Evolutionary conservation across 2,113 vertebrate species (phyloP), one percentile per base, ranked within the genome.

Genomic region (Myanophis thanlyinensis): DNA sequence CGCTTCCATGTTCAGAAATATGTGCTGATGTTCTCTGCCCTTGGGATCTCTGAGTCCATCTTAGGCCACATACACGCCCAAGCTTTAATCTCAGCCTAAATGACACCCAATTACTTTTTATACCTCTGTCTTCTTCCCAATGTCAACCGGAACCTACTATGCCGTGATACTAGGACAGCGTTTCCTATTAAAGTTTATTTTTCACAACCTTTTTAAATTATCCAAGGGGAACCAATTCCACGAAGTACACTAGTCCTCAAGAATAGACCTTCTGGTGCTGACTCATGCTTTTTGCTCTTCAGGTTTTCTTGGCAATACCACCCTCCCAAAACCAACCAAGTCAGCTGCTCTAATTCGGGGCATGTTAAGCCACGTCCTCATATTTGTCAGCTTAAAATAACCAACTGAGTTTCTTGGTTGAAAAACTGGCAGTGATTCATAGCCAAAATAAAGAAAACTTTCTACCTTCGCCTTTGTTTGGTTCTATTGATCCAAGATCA

Each of bases 51-150:
- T 18, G 51, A 85, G 91, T 96, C 94, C 89, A 85, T 93, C 73
- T 85, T 89, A 92, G n/a, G n/a, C n/a, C n/a, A 84, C 10, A 5
- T 87, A 67, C 84, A 92, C 53, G 93, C 88, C 87, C 59, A 89
- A 0, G 54, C 85, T 87, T 73, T 11, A 23, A 1, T 8, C 44
- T 93, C 91, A 91, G 46, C 49, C 90, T 88, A 59, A 73, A 59
- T 48, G 93, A 89, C 49, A 88, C 53, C 73, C 85, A 89, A 84
- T 91, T 93, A 90, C n/a, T 8, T 1, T 22, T 44, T 94, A 49
- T 93, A 92, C 80, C 92, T 92, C 90, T 80, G 56, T 89, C 89
- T 56, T 27, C 93, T 93, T 56, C 62, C 92, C 94, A 0, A 87
- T 20, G 5, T 48, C 52, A 15, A 5, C 25, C 49, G 90, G 13